A percentile compares a stretch with the other conserved stretches of the same genome.
Evolutionary conservation across 2,113 vertebrate genomes (phyloP).

Genomic region (Myanophis thanlyinensis): DNA sequence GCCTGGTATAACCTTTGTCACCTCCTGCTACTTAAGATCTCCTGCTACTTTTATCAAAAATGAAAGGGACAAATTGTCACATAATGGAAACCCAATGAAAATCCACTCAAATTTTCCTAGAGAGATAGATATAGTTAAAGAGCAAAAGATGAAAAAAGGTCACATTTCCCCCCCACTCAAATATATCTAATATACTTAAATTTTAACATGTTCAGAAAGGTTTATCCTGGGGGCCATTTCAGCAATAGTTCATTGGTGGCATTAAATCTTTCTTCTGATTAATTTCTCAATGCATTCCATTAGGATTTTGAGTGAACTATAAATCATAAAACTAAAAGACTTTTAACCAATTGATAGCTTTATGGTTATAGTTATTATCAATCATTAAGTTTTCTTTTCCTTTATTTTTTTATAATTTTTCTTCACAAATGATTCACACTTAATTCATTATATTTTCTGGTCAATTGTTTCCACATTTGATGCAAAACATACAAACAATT

Average conservation of each 20-base stretch:
- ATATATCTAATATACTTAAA: slow-evolving; percentile 19
- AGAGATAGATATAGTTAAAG: background rate
- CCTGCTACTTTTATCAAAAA: background rate
- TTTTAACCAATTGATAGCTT: slow-evolving; percentile 52
- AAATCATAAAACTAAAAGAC: slow-evolving; percentile 58
- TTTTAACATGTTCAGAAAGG: slow-evolving; percentile 41
- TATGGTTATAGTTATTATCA: slow-evolving; percentile 43
- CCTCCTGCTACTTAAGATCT: background rate
- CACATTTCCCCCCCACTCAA: background rate
- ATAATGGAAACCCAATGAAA: background rate
- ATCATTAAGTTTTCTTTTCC: slow-evolving; percentile 66
- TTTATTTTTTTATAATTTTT: slow-evolving; percentile 33
- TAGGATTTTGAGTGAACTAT: slow-evolving; percentile 62
- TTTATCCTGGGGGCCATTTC: slow-evolving; percentile 43
- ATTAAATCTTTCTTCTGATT: slow-evolving; percentile 53
- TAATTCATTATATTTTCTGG: slow-evolving; percentile 17
- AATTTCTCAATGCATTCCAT: slow-evolving; percentile 45
- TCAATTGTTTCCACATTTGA: slow-evolving; percentile 24
- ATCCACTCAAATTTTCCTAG: background rate
- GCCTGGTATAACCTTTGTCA: background rate
- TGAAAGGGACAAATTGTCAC: background rate
- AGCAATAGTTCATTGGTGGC: slow-evolving; percentile 29
- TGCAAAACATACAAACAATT: background rate
- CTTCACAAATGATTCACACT: slow-evolving; percentile 25
- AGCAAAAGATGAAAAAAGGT: background rate